Evolutionary conservation across 2,888 invertebrate species (phyloP).

Genomic region (Ectobius pallidus): DNA sequence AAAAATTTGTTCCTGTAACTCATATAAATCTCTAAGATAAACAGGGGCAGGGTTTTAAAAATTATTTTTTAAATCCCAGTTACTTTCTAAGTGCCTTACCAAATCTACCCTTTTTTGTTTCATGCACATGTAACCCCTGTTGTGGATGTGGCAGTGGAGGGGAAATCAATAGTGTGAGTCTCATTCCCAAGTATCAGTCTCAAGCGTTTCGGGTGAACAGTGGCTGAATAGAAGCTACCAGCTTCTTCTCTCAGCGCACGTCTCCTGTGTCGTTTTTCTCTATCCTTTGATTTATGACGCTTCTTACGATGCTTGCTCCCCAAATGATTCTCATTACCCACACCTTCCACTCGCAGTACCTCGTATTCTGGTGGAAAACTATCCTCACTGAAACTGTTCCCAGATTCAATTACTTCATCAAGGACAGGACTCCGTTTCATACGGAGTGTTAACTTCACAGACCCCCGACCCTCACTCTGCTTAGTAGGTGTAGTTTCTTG

Average conservation of each 20-base stretch:
- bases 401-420: constrained; percentile 84
- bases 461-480: constrained; percentile 37
- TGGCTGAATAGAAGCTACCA: constrained; percentile 21
- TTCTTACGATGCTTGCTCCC: constrained; percentile 59
- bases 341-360: constrained; percentile 81
- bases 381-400: constrained; percentile 70
- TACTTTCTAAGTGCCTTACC: background rate
- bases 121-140: constrained; percentile 31
- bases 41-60: background rate
- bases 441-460: constrained; percentile 77
- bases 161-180: constrained; percentile 86
- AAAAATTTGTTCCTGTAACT: too few species aligned
- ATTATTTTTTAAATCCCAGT: background rate
- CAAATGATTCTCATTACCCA: constrained; percentile 56
- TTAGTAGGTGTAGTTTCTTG: constrained; percentile 33
- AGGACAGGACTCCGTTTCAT: constrained; percentile 87
- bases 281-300: constrained; percentile 63
- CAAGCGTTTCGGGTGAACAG: constrained; percentile 76
- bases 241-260: constrained; percentile 25
- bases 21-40: too few species aligned
- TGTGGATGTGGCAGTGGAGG: constrained; percentile 52
- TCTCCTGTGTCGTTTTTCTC: constrained; percentile 44
- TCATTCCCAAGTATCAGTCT: constrained; percentile 88
- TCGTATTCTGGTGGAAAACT: constrained; percentile 80
- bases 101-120: constrained; percentile 9